A percentile compares a stretch with the other conserved stretches of the same genome.
These are phyloP conservation scores for Allolobophora icterica DNA, from an alignment of 2,888 invertebrate species.

Conservation along the genomic window DNA sequence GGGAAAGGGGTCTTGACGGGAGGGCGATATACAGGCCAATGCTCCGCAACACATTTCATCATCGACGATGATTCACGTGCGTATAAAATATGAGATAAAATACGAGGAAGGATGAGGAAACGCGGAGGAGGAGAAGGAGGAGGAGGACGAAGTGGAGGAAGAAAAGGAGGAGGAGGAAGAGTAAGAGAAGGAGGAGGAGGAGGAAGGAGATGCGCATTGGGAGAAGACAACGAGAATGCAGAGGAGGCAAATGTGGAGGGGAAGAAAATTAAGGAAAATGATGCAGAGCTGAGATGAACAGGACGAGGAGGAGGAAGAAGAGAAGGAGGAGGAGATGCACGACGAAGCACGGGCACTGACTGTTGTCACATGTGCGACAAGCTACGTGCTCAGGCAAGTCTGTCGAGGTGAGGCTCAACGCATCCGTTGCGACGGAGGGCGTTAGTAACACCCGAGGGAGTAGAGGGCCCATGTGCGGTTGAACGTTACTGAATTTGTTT, in stretches of 20 bases:
- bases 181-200: neutral
- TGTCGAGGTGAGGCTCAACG: neutral
- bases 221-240: neutral
- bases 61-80: neutral
- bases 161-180: neutral
- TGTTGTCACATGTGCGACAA: neutral
- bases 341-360: neutral
- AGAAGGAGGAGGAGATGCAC: neutral
- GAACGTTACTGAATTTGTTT: neutral
- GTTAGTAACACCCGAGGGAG: neutral
- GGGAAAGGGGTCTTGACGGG: neutral
- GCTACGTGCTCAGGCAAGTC: neutral
- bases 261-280: neutral
- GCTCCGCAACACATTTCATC: neutral
- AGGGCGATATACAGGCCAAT: neutral
- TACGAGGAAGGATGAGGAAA: neutral
- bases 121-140: neutral
- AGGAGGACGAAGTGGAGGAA: neutral
- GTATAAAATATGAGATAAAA: slow-evolving; percentile 17
- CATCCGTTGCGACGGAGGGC: neutral
- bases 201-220: neutral
- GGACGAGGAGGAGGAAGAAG: no score
- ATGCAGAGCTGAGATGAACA: no score
- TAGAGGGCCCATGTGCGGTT: neutral
- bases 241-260: neutral